Conservation (phyloP, 2,888 invertebrate genomes). For the Xylota sylvarum region DNA sequence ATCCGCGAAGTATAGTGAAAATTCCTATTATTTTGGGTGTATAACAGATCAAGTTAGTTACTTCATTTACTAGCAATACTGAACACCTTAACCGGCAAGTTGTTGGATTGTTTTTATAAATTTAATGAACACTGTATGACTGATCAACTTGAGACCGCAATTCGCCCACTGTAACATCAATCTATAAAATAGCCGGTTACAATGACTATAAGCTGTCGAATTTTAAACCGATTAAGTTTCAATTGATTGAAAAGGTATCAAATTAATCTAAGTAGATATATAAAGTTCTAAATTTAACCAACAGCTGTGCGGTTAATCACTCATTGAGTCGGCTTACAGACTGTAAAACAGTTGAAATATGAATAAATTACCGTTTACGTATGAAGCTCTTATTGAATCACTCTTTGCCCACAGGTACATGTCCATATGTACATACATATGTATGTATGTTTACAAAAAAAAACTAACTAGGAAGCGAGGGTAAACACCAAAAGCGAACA, state of each 20-base stretch:
- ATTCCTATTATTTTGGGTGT: too few species aligned
- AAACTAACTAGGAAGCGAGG: slow-evolving; percentile 33
- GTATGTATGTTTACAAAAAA: not conserved
- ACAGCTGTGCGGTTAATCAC: slow-evolving; percentile 14
- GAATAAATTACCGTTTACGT: slow-evolving; percentile 18
- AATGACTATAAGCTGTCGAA: not conserved
- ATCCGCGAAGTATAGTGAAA: too few species aligned
- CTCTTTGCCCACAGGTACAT: not conserved
- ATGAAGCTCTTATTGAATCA: not conserved
- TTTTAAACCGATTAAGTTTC: not conserved
- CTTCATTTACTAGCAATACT: too few species aligned
- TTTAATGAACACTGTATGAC: not conserved
- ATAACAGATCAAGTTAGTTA: too few species aligned
- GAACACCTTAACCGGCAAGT: too few species aligned
- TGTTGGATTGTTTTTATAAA: not conserved
- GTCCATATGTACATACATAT: not conserved
- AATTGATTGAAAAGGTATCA: not conserved
- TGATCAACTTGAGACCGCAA: not conserved
- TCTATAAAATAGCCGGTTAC: not conserved
- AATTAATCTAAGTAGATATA: not conserved
- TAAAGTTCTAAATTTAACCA: not conserved
- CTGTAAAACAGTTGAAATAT: not conserved
- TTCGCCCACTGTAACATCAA: not conserved
- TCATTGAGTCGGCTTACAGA: not conserved
- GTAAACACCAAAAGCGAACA: slow-evolving; percentile 21